Evolutionary conservation across 2,113 vertebrate species (phyloP), one percentile per base, ranked within the genome.

Genomic region (Percina caprodes): DNA sequence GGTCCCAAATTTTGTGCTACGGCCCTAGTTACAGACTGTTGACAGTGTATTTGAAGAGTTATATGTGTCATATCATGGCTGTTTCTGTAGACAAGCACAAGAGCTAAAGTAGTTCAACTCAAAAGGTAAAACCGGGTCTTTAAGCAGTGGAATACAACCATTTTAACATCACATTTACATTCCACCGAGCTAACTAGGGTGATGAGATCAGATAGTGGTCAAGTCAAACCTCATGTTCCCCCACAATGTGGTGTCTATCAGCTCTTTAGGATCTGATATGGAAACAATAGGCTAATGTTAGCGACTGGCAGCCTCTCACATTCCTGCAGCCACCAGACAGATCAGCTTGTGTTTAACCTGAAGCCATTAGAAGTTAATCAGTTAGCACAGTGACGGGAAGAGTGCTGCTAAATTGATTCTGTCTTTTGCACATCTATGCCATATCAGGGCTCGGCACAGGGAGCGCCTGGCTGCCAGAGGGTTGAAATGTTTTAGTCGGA

Each of bases 331-430:
- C 77, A 35, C 30, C 62, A 35, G 82, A 70, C 48, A 18, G 3
- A 68, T 70, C 3, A 58, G 42, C 62, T 46, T 4, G 21, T 10
- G 5, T 59, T 21, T 54, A 23, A 15, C 77, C 51, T 49, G 30
- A 7, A 56, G 74, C 71, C 77, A 78, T 69, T 65, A 62, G 63
- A 71, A 61, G 69, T 18, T 7, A 79, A 90, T 92, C 86, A 54
- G 85, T 88, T 88, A 69, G 79, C 93, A 89, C 69, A 39, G 48
- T 67, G 79, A 81, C 19, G 77, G 73, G 78, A 94, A 88, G 71
- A 63, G 61, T 1, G 2, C 52, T 35, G 76, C 77, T 70, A 84
- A 87, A 79, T 82, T 80, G 77, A 46, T 51, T 82, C 61, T 49
- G 15, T 74, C 68, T 68, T 75, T 86, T 80, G 48, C 86, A 89